These are phyloP conservation scores for Heterodera schachtii DNA, from an alignment of 1,140 invertebrate species.

Conservation along the genomic window DNA sequence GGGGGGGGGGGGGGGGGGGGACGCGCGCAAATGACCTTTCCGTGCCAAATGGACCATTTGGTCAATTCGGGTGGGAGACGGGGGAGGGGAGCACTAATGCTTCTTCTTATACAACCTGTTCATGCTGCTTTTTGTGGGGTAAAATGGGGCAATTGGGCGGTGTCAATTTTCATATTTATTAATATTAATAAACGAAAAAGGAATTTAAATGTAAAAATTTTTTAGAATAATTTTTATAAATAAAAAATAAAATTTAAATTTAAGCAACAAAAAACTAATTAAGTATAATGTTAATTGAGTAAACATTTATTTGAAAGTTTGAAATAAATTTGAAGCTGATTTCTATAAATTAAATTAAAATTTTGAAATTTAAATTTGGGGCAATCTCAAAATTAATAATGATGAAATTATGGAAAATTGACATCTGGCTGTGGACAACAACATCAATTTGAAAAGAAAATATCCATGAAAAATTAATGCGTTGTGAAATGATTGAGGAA, in stretches of 20 bases:
- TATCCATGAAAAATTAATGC: not conserved
- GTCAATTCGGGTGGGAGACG: not conserved
- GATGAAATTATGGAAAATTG: too few relatives aligned
- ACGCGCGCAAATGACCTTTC: not conserved
- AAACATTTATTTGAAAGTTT: not conserved
- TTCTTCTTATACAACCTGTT: not conserved
- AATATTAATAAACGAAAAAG: not conserved
- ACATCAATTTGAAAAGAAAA: not conserved
- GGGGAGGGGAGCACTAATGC: not conserved
- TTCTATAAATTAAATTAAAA: not conserved
- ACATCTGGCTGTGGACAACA: too few relatives aligned
- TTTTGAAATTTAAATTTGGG: not conserved
- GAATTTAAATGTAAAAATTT: too few relatives aligned
- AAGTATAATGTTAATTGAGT: too few relatives aligned
- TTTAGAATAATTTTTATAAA: conserved; percentile 1
- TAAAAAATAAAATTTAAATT: not conserved
- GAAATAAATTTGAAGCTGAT: too few relatives aligned
- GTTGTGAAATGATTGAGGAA: not conserved
- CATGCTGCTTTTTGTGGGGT: not conserved
- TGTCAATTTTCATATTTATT: not conserved
- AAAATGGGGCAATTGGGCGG: not conserved
- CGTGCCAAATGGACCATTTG: conserved; percentile 2
- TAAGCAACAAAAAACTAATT: too few relatives aligned
- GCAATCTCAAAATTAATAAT: too few relatives aligned
- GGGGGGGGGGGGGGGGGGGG: too few relatives aligned